These are phyloP conservation scores for Drosophila punjabiensis DNA, from an alignment of 1,140 invertebrate species.

Conservation along the genomic window DNA sequence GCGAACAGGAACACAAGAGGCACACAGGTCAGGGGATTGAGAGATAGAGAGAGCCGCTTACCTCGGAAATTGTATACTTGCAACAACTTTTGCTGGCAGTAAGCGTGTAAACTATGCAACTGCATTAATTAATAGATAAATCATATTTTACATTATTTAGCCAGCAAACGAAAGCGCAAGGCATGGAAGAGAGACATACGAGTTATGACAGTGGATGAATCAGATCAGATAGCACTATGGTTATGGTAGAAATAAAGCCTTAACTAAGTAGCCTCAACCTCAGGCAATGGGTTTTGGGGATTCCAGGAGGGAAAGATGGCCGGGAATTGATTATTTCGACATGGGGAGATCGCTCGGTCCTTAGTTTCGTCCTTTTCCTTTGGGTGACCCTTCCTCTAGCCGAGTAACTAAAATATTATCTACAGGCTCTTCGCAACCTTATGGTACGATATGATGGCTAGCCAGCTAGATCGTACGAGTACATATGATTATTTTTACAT, in stretches of 20 bases:
- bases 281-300: slow-evolving; percentile 3
- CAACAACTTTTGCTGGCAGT: slow-evolving; percentile 84
- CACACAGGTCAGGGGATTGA: slow-evolving; percentile 27
- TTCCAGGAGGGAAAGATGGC: slow-evolving; percentile 15
- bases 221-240: slow-evolving; percentile 22
- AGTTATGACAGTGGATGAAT: slow-evolving; percentile 48
- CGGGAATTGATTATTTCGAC: slow-evolving; percentile 9
- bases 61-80: slow-evolving; percentile 85
- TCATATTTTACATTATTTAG: slow-evolving; percentile 57
- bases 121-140: slow-evolving; percentile 53
- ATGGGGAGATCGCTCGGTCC: slow-evolving; percentile 9
- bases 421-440: background rate
- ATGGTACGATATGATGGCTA: background rate
- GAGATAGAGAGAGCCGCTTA: slow-evolving; percentile 67
- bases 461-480: background rate
- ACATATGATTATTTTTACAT: background rate
- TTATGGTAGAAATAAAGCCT: slow-evolving; percentile 22
- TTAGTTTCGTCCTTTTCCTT: background rate
- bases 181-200: slow-evolving; percentile 69
- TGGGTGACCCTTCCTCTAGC: background rate
- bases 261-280: slow-evolving; percentile 50
- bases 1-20: slow-evolving; percentile 30
- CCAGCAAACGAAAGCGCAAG: slow-evolving; percentile 70
- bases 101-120: slow-evolving; percentile 84
- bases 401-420: background rate